Percentiles rank a stretch among this genome's conserved stretches.
These are phyloP conservation scores for Saturnia pavonia DNA, from an alignment of 2,888 invertebrate genomes.

Conservation along the genomic window DNA sequence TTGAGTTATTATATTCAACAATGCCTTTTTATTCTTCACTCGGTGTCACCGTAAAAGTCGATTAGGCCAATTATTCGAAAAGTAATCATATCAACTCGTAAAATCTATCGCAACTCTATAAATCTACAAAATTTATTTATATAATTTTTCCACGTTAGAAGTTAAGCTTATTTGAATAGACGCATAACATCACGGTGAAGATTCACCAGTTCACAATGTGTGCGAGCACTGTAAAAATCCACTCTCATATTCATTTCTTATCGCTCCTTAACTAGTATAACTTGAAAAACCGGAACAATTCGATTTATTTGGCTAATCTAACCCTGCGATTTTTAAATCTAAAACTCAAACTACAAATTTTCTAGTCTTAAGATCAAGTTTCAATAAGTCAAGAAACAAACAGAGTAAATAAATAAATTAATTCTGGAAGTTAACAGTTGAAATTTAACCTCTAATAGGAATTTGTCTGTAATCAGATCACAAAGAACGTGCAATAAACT, in stretches of 20 bases:
- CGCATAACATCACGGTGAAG: no score
- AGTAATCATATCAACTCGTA: no score
- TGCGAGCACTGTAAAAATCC: no score
- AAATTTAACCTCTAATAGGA: neutral
- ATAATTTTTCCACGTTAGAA: no score
- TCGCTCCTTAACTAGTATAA: neutral
- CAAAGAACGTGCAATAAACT: slow-evolving; percentile 9
- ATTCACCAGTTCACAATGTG: no score
- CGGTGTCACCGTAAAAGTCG: neutral
- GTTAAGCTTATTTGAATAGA: no score
- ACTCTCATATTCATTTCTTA: no score
- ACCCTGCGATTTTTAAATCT: neutral
- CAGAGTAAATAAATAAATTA: neutral
- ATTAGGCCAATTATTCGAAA: neutral
- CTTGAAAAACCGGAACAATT: neutral
- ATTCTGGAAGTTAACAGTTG: neutral
- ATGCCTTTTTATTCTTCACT: neutral
- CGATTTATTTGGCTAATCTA: neutral
- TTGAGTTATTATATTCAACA: slow-evolving; percentile 1
- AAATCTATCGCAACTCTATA: no score
- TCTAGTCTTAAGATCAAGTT: neutral
- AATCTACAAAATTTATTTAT: no score
- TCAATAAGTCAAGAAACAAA: neutral
- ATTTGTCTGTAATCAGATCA: neutral
- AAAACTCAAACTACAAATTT: neutral